Base-by-base conservation (phyloP, 2,113 vertebrate genomes). In the Brachypodius melanocephalos region DNA sequence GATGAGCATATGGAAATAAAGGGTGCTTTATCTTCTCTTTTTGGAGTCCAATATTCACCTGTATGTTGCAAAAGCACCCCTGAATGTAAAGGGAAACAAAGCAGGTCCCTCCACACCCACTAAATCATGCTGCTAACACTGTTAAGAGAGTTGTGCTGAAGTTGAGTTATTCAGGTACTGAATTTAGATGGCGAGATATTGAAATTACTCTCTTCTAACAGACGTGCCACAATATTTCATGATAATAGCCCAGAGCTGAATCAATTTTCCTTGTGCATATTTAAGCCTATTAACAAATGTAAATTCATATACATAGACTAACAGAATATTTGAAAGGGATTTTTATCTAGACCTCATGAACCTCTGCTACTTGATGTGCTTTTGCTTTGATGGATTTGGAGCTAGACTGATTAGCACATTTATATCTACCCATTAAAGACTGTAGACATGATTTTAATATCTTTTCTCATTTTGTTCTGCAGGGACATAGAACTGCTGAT, bases 281-380 rank as follows among this genome's bases (percentile, higher is more conserved):
- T 67, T 80, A 90, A 89, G 21, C 32, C 29, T 87, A 34, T 87
- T 94, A 87, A 84, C n/a, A 3, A 87, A 89, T 69, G 9, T 12
- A 92, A 87, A 94, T 84, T 63, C 46, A 72, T 49, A 80, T 62
- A 49, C 25, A 54, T 8, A 79, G 46, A 69, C 49, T 45, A 89
- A 77, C 54, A 85, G 88, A 95, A 88, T 68, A 77, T 83, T 62
- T 79, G 46, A 92, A 95, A 91, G n/a, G 54, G 51, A 48, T 83
- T 94, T 96, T 91, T 94, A 95, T 95, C 92, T 48, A 63, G 63
- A 72, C 32, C 61, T 48, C 71, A 24, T 58, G 66, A 81, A 88
- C 36, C 31, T 90, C 49, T 62, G 43, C 24, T 66, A 36, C 57
- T 91, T 83, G 66, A 90, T 88, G 72, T 89, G 63, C 18, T 38